Conservation (phyloP, 1,140 invertebrate genomes). For the Meloidogyne chitwoodi region DNA sequence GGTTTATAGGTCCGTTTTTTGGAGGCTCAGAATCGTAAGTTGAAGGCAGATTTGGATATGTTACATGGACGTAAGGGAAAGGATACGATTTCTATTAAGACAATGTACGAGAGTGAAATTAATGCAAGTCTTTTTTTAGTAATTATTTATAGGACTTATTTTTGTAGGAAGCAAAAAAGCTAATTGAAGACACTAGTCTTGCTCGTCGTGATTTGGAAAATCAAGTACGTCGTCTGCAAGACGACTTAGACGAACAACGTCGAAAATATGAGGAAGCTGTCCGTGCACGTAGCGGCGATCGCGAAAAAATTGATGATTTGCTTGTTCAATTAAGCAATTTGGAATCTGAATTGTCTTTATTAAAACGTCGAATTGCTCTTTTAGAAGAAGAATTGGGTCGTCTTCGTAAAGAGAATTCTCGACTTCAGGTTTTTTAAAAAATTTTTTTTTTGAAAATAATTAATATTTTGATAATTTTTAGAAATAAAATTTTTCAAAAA, state of each 20-base stretch:
- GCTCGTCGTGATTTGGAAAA: conserved; percentile 38
- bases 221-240: conserved; percentile 40
- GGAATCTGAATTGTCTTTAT: conserved; percentile 57
- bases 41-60: conserved; percentile 62
- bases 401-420: conserved; percentile 54
- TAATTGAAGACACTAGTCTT: conserved; percentile 53
- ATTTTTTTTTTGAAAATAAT: no score
- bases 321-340: conserved; percentile 51
- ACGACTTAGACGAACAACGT: conserved; percentile 50
- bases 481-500: no score
- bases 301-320: conserved; percentile 51
- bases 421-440: conserved; percentile 32
- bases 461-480: no score
- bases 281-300: conserved; percentile 38
- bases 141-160: not conserved
- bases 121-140: conserved; percentile 35
- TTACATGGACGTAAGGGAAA: conserved; percentile 62
- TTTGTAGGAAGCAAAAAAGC: conserved; percentile 46
- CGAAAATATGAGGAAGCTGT: conserved; percentile 59
- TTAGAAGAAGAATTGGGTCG: conserved; percentile 55
- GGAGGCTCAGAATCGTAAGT: conserved; percentile 63
- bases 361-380: conserved; percentile 52
- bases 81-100: conserved; percentile 62
- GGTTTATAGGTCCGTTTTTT: conserved; percentile 61
- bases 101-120: conserved; percentile 64